phyloP scores from a whole-genome alignment of 2,888 invertebrate genomes.

The Ferrisia virgata region DNA sequence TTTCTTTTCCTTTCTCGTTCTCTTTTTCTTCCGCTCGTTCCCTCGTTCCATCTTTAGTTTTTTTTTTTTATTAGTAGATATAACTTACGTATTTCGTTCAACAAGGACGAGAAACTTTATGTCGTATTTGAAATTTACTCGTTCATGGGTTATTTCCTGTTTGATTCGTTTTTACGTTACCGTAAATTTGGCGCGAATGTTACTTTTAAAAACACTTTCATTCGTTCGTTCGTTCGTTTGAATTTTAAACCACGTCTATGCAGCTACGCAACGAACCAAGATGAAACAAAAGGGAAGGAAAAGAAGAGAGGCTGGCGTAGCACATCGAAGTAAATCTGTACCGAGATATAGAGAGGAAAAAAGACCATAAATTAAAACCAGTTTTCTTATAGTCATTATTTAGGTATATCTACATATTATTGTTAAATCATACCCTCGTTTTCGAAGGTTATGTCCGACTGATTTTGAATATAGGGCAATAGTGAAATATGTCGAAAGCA shows the following conservation, averaged over 20 bases:
- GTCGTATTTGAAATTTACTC: slow-evolving; percentile 29
- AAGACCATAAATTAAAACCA: not conserved
- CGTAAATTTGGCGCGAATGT: slow-evolving; percentile 13
- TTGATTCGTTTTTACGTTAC: slow-evolving; percentile 23
- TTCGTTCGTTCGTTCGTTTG: too few species aligned
- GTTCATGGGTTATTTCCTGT: slow-evolving; percentile 33
- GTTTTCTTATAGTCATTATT: not conserved
- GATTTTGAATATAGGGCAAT: not conserved
- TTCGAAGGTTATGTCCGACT: not conserved
- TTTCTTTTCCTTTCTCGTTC: not conserved
- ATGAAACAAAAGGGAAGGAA: too few species aligned
- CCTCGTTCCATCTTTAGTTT: not conserved
- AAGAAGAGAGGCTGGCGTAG: not conserved
- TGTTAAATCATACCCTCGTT: too few species aligned
- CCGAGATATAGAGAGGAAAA: not conserved
- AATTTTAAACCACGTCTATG: not conserved
- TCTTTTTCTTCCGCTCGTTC: not conserved
- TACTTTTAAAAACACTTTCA: slow-evolving; percentile 12
- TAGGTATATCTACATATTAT: too few species aligned
- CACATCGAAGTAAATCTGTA: not conserved
- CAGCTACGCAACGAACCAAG: too few species aligned
- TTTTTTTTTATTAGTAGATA: too few species aligned
- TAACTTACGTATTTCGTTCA: not conserved
- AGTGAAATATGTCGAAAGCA: not conserved
- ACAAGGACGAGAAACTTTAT: not conserved